A percentile compares a stretch with the other conserved stretches of the same genome.
These are phyloP conservation scores for Bujurquina vittata DNA, from an alignment of 2,113 vertebrate species.

Conservation along the genomic window DNA sequence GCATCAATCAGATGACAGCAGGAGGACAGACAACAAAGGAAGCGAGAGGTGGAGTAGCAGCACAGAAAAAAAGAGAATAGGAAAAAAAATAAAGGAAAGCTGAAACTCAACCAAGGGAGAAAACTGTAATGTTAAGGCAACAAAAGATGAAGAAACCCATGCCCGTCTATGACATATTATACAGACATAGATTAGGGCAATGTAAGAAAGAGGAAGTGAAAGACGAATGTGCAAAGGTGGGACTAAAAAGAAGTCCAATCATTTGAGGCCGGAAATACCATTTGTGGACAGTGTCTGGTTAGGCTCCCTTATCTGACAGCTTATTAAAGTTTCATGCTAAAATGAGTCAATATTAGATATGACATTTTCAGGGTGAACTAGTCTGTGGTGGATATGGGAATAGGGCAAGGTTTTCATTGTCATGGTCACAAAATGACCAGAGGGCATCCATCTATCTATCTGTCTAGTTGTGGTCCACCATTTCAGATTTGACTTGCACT, in stretches of 20 bases:
- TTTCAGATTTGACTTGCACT: neutral
- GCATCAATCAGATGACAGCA: slow-evolving; percentile 72
- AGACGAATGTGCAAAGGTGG: slow-evolving; percentile 33
- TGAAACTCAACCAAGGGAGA: slow-evolving; percentile 11
- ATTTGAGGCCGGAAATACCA: slow-evolving; percentile 60
- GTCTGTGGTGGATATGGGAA: slow-evolving; percentile 49
- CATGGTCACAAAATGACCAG: slow-evolving; percentile 54
- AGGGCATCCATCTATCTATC: neutral
- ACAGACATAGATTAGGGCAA: slow-evolving; percentile 38
- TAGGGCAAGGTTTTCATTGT: slow-evolving; percentile 31
- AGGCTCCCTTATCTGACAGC: slow-evolving; percentile 60
- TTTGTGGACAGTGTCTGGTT: slow-evolving; percentile 61
- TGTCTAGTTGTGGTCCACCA: neutral
- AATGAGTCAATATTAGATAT: slow-evolving; percentile 79
- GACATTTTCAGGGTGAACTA: slow-evolving; percentile 74
- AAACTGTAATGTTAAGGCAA: slow-evolving; percentile 41
- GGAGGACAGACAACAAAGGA: slow-evolving; percentile 55
- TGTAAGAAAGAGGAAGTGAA: slow-evolving; percentile 25
- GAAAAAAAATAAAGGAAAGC: neutral
- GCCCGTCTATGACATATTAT: slow-evolving; percentile 32
- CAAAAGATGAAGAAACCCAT: slow-evolving; percentile 18
- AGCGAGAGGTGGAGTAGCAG: slow-evolving; percentile 3
- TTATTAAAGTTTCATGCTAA: slow-evolving; percentile 80
- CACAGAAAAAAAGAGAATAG: slow-evolving; percentile 2
- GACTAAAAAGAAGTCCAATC: slow-evolving; percentile 28